Percentiles rank a stretch among this genome's conserved stretches.
Evolutionary conservation across 2,797 vertebrate genomes (phyloP).

Genomic region (Columba guinea): DNA sequence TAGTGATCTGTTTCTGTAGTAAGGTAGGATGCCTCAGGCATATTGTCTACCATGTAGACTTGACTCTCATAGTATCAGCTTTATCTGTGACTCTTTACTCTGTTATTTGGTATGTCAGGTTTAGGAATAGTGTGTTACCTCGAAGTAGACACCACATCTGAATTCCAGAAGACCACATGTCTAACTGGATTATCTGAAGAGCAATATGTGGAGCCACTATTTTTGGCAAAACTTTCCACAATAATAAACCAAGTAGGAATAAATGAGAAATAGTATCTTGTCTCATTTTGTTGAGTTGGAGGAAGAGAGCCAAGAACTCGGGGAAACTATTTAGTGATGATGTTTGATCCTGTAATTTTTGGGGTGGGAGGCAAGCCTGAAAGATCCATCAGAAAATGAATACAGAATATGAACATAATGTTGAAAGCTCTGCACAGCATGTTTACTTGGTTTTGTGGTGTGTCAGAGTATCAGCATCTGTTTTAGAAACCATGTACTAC

Average conservation of each 20-base stretch:
- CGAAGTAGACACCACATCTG: background rate
- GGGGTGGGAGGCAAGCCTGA: background rate
- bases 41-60: background rate
- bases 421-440: background rate
- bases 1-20: background rate
- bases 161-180: background rate
- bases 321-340: background rate
- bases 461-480: slow-evolving; percentile 22
- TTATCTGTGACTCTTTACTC: background rate
- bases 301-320: background rate
- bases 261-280: background rate
- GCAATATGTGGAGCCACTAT: background rate
- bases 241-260: background rate
- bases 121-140: background rate
- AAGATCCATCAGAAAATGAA: background rate
- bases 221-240: background rate
- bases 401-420: background rate
- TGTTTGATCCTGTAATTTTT: background rate
- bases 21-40: background rate
- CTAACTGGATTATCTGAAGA: background rate
- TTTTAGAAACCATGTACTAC: slow-evolving; percentile 52
- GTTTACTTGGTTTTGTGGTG: background rate
- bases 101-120: background rate
- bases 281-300: background rate
- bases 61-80: background rate